These are phyloP conservation scores for Heliconius nattereri DNA, from an alignment of 1,140 invertebrate species.

Conservation along the genomic window DNA sequence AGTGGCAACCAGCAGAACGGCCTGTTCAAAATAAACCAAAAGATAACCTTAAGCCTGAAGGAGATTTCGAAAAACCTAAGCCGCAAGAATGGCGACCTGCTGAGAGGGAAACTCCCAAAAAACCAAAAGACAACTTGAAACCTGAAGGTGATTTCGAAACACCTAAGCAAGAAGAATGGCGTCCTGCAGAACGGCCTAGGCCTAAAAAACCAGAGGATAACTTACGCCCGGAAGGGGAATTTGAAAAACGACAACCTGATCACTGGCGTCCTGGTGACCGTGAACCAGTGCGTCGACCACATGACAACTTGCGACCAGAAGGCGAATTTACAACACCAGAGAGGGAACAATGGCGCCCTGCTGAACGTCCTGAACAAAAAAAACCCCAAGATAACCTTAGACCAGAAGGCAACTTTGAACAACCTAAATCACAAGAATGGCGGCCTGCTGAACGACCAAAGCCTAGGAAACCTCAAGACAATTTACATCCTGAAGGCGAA, in stretches of 20 bases:
- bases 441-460: conserved; percentile 72
- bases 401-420: conserved; percentile 85
- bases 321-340: conserved; percentile 79
- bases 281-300: conserved; percentile 80
- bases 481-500: conserved; percentile 22
- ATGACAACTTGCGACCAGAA: conserved; percentile 84
- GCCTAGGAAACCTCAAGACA: conserved; percentile 70
- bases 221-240: conserved; percentile 82
- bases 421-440: conserved; percentile 69
- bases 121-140: conserved; percentile 79
- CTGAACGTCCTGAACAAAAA: conserved; percentile 61
- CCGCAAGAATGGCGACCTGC: conserved; percentile 58
- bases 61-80: conserved; percentile 72
- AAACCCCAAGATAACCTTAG: conserved; percentile 81
- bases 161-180: conserved; percentile 78
- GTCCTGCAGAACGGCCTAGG: conserved; percentile 78
- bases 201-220: conserved; percentile 80
- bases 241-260: conserved; percentile 69
- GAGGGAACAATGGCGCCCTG: conserved; percentile 62
- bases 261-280: conserved; percentile 81
- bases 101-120: conserved; percentile 64
- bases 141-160: conserved; percentile 82
- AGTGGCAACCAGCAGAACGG: conserved; percentile 82
- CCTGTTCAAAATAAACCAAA: conserved; percentile 79
- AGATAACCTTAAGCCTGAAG: conserved; percentile 85